A percentile compares a stretch with the other conserved stretches of the same genome.
Evolutionary conservation across 2,113 vertebrate species (phyloP).

Genomic region (Coryphaenoides rupestris): DNA sequence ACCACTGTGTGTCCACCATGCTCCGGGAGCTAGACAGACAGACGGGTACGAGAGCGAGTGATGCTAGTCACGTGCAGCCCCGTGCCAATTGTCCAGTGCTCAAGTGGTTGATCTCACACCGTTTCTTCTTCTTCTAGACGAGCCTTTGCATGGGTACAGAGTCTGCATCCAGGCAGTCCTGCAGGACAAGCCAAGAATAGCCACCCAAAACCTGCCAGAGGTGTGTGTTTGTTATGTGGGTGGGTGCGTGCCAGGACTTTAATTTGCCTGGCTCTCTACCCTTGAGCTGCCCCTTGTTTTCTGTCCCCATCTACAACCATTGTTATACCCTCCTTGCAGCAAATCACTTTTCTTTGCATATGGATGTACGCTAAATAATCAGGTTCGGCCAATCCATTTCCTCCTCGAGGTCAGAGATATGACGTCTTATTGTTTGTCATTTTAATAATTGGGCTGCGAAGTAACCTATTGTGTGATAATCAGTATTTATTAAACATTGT

Average conservation of each 20-base stretch:
- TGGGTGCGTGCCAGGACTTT: neutral
- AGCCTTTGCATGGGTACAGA: conserved; percentile 89
- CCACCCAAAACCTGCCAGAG: conserved; percentile 80
- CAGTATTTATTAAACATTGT: no score
- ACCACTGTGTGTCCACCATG: conserved; percentile 92
- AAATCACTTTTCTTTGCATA: no score
- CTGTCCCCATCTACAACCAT: no score
- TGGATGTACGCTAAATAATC: no score
- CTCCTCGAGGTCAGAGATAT: no score
- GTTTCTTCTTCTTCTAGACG: conserved; percentile 63
- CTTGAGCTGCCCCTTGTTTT: no score
- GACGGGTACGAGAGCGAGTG: conserved; percentile 60
- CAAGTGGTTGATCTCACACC: neutral
- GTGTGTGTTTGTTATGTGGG: conserved; percentile 66
- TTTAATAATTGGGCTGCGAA: no score
- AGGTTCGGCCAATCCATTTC: no score
- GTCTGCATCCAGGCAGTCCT: conserved; percentile 93
- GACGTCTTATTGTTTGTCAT: no score
- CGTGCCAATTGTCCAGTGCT: neutral
- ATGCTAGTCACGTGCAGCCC: neutral
- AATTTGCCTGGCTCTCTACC: neutral
- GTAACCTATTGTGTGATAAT: no score
- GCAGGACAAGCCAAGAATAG: conserved; percentile 84
- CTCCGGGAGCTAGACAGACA: conserved; percentile 87
- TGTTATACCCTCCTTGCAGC: no score